Evolutionary conservation across 2,113 vertebrate genomes (phyloP), one percentile per base, ranked within the genome.

Genomic region (Cyrtonyx montezumae): DNA sequence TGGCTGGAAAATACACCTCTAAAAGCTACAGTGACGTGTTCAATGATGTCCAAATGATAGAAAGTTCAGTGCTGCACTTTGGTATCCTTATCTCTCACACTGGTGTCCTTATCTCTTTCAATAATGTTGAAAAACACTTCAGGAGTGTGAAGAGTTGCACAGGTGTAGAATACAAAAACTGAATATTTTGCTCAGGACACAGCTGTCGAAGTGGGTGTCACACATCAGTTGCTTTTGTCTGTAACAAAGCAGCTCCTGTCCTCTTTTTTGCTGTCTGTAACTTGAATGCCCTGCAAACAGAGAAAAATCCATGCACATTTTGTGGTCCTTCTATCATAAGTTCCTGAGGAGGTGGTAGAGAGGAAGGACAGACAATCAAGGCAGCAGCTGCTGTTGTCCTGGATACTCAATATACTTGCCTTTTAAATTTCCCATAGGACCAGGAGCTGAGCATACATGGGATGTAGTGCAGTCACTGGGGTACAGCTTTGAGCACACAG

Each of bases 251-350:
- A 77, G 59, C 0, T 6, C 58, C 59, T 59, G n/a, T 42, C 9
- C 49, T 36, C 65, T 71, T 4, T 9, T 40, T 32, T 45, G 55
- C 36, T 84, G 45, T 45, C 3, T 9, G 30, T n/a, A 16, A 30
- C 34, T 37, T 28, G 15, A 15, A 12, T 0, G 0, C 25, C 26
- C 28, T 17, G 45, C 12, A 76, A 81, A 79, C 5, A 32, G 21
- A 48, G 20, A 6, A n/a, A 40, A 67, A 79, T 1, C 30, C 34
- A 0, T 5, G 9, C 8, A 2, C 7, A 28, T 10, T 65, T 63
- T 67, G 4, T 48, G 8, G 9, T 30, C 1, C 30, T 51, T 26
- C 17, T 90, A 7, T 51, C 28, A 2, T 6, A 16, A 5, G 15
- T 34, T 43, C 58, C 69, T 66, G 48, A 79, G 53, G 32, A n/a